phyloP scores from a whole-genome alignment of 1,140 invertebrate species.

The Spodoptera frugiperda region DNA sequence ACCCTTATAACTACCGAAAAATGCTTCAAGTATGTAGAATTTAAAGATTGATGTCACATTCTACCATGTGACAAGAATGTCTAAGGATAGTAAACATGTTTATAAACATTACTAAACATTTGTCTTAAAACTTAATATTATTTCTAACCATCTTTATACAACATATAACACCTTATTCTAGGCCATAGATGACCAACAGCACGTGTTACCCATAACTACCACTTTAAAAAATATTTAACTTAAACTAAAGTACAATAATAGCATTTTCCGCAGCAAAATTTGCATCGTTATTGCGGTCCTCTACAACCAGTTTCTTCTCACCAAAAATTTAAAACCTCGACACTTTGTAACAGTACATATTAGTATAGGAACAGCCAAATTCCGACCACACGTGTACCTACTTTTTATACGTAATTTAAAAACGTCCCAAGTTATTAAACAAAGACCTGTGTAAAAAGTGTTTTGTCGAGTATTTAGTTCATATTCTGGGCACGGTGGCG shows the following conservation, averaged over 20 bases:
- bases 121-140: no score
- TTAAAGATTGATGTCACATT: not conserved
- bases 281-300: not conserved
- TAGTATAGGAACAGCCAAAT: not conserved
- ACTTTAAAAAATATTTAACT: not conserved
- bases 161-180: no score
- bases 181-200: no score
- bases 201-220: no score
- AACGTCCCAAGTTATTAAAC: slow-evolving; percentile 10
- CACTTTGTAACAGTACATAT: not conserved
- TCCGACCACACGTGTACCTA: not conserved
- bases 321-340: not conserved
- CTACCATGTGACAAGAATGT: not conserved
- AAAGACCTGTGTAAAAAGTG: slow-evolving; percentile 25
- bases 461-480: slow-evolving; percentile 7
- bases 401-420: not conserved
- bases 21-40: no score
- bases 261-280: not conserved
- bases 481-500: slow-evolving; percentile 29
- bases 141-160: no score
- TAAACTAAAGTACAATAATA: not conserved
- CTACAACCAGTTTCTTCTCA: not conserved
- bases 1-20: not conserved
- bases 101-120: no score
- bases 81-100: no score